Evolutionary conservation across 2,113 vertebrate species (phyloP).

Genomic region (Trichechus manatus): DNA sequence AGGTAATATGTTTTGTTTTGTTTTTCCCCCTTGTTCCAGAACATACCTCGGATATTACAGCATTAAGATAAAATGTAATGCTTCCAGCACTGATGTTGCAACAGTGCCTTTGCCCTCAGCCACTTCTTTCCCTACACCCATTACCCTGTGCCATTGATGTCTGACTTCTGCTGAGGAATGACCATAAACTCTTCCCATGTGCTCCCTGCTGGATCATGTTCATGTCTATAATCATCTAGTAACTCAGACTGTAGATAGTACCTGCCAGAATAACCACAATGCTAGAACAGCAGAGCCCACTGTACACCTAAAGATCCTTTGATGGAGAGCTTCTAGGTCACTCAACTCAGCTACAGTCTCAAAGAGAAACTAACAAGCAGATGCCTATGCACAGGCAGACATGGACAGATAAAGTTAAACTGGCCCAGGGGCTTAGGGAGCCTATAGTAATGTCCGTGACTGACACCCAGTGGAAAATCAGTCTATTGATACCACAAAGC

Average conservation of each 20-base stretch:
- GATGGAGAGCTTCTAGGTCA: not conserved
- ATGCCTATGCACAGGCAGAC: not conserved
- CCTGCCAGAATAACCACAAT: not conserved
- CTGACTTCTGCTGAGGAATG: not conserved
- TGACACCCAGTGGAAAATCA: not conserved
- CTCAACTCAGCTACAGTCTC: not conserved
- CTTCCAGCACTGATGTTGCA: not conserved
- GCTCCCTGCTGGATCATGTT: not conserved
- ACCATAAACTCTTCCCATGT: not conserved
- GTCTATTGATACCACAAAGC: not conserved
- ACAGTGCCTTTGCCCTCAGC: not conserved
- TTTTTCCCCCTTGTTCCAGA: not conserved
- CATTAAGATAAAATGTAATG: not conserved
- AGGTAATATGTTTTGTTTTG: not conserved
- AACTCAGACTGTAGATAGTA: not conserved
- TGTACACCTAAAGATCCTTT: not conserved
- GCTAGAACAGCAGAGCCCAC: not conserved
- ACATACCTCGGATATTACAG: not conserved
- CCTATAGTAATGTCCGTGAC: not conserved
- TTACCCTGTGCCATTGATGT: not conserved
- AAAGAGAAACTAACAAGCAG: not conserved
- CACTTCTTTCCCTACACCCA: not conserved
- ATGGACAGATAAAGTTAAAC: not conserved
- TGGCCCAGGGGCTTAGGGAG: not conserved
- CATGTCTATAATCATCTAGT: not conserved